Conservation (phyloP, 2,888 invertebrate genomes). For the Latrodectus elegans region DNA sequence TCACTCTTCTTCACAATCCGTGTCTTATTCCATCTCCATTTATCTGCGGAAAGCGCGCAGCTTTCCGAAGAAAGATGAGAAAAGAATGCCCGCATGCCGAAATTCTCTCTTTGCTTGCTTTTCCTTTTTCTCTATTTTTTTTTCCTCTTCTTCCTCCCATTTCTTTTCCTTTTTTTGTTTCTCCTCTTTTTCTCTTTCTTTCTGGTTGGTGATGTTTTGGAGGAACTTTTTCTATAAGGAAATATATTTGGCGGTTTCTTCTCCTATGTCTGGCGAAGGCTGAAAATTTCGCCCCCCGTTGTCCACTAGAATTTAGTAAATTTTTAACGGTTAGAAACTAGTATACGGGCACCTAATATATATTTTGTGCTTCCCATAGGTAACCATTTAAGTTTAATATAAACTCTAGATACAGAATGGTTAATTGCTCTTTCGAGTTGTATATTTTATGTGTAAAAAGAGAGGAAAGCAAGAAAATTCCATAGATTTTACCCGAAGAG, state of each 20-base stretch:
- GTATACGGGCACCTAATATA: too few relatives aligned
- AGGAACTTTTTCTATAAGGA: neutral
- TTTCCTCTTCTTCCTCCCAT: constrained; percentile 5
- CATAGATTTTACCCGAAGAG: too few relatives aligned
- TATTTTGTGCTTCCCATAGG: too few relatives aligned
- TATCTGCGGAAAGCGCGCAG: constrained; percentile 62
- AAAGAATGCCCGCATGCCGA: constrained; percentile 52
- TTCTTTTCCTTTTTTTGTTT: constrained; percentile 21
- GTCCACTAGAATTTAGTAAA: too few relatives aligned
- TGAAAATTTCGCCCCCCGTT: too few relatives aligned
- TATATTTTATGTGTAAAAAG: too few relatives aligned
- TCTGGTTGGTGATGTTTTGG: constrained; percentile 12
- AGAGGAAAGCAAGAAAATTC: too few relatives aligned
- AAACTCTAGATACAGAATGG: too few relatives aligned
- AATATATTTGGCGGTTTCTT: constrained; percentile 40
- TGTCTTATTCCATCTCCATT: constrained; percentile 68
- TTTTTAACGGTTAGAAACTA: too few relatives aligned
- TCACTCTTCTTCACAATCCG: constrained; percentile 67
- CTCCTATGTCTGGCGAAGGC: constrained; percentile 32
- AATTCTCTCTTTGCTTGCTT: constrained; percentile 11
- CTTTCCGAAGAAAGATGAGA: constrained; percentile 26
- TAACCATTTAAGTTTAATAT: too few relatives aligned
- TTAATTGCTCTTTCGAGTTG: too few relatives aligned
- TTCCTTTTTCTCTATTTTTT: constrained; percentile 20
- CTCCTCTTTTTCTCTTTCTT: constrained; percentile 42